These are phyloP conservation scores for Onychostoma macrolepis DNA, from an alignment of 2,113 vertebrate species.

Conservation along the genomic window DNA sequence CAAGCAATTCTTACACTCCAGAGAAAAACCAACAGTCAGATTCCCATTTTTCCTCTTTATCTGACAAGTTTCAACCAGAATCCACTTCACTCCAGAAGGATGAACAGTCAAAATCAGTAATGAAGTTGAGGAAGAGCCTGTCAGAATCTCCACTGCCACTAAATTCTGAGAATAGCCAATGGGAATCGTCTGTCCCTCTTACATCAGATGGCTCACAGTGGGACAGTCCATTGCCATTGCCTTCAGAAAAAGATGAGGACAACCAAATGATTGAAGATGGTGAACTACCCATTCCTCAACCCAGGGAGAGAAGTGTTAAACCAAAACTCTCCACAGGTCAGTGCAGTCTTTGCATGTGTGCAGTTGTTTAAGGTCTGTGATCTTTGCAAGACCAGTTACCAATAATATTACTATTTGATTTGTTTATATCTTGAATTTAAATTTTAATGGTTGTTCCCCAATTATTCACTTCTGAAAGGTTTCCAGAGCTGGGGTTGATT, in stretches of 20 bases:
- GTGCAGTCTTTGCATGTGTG: background rate
- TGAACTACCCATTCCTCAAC: slow-evolving; percentile 65
- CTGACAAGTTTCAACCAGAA: slow-evolving; percentile 11
- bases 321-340: slow-evolving; percentile 72
- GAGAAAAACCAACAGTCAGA: slow-evolving; percentile 41
- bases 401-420: background rate
- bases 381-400: background rate
- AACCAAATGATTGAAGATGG: slow-evolving; percentile 32
- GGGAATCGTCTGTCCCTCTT: slow-evolving; percentile 57
- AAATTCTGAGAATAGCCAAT: slow-evolving; percentile 59
- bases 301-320: slow-evolving; percentile 61
- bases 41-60: slow-evolving; percentile 11
- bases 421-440: too few relatives aligned
- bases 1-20: background rate
- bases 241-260: slow-evolving; percentile 52
- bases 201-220: slow-evolving; percentile 49
- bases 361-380: background rate
- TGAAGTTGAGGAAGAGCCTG: slow-evolving; percentile 39
- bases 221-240: slow-evolving; percentile 52
- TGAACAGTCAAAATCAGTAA: slow-evolving; percentile 51
- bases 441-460: too few relatives aligned
- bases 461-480: background rate
- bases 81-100: background rate
- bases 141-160: slow-evolving; percentile 57
- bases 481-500: background rate